Evolutionary conservation across 2,113 vertebrate genomes (phyloP).

Genomic region (Eudyptes chrysolophus): DNA sequence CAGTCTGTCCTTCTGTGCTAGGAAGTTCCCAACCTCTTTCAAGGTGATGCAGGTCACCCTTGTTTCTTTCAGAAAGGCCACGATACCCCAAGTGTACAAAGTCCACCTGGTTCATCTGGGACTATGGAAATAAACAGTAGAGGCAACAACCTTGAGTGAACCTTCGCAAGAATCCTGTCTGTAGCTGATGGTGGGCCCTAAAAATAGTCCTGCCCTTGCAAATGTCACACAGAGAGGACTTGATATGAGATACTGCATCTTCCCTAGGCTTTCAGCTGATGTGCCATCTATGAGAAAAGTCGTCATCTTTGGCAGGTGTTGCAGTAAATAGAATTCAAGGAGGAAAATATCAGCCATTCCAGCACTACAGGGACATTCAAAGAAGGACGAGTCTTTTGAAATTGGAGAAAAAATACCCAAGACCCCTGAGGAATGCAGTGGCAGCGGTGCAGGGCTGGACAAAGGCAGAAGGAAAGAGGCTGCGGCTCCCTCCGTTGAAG

Average conservation of each 20-base stretch:
- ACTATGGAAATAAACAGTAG: background rate
- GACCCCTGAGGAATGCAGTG: background rate
- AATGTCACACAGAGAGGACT: background rate
- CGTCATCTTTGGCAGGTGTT: background rate
- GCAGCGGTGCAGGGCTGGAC: background rate
- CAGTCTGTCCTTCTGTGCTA: background rate
- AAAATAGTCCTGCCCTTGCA: slow-evolving; percentile 24
- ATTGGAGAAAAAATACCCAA: background rate
- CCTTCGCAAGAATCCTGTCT: background rate
- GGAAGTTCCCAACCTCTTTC: background rate
- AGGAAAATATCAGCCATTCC: background rate
- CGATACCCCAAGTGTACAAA: background rate
- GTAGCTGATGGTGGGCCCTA: background rate
- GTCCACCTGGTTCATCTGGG: background rate
- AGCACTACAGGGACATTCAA: background rate
- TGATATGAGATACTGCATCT: background rate
- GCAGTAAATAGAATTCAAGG: background rate
- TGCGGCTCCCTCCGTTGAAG: background rate
- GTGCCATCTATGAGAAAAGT: background rate
- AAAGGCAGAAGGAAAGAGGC: background rate
- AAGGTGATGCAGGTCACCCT: background rate
- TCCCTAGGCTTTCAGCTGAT: background rate
- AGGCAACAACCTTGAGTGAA: background rate
- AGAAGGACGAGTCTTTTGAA: background rate
- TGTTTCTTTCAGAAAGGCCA: background rate